These are phyloP conservation scores for Karalla daura DNA, from an alignment of 2,797 vertebrate genomes.

Conservation along the genomic window DNA sequence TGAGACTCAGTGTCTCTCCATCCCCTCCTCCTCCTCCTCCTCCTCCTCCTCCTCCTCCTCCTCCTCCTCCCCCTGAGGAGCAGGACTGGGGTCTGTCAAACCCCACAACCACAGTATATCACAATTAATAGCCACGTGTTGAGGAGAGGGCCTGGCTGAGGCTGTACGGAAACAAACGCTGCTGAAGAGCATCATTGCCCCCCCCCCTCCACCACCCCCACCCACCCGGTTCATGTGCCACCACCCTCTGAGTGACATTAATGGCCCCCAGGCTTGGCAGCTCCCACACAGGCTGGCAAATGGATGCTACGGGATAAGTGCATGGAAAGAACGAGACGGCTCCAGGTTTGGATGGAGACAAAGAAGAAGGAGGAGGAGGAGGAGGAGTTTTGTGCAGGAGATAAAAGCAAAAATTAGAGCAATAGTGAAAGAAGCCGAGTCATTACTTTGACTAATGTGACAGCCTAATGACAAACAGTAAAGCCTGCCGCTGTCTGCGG, in stretches of 20 bases:
- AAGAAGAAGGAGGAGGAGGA: background rate
- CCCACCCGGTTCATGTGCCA: conserved; percentile 1
- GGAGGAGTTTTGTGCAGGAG: too few species aligned
- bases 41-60: too few species aligned
- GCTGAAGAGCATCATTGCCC: conserved; percentile 33
- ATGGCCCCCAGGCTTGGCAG: background rate
- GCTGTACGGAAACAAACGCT: background rate
- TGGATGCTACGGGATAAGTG: background rate
- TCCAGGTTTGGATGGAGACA: background rate
- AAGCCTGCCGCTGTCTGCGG: background rate
- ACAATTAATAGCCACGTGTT: conserved; percentile 19
- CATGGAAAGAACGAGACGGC: background rate
- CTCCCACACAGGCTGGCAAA: background rate
- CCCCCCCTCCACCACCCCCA: too few species aligned
- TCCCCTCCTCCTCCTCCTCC: too few species aligned
- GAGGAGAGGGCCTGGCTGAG: background rate
- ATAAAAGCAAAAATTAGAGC: too few species aligned
- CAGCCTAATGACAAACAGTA: background rate
- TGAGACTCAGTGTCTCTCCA: background rate
- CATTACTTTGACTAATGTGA: background rate
- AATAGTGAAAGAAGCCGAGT: too few species aligned
- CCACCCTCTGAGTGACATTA: conserved; percentile 17
- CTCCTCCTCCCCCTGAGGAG: background rate
- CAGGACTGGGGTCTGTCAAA: conserved; percentile 24
- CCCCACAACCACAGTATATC: background rate